Percentiles rank a stretch among this genome's conserved stretches.
These are phyloP conservation scores for Cyphomyrmex costatus DNA, from an alignment of 1,140 invertebrate genomes.

Conservation along the genomic window DNA sequence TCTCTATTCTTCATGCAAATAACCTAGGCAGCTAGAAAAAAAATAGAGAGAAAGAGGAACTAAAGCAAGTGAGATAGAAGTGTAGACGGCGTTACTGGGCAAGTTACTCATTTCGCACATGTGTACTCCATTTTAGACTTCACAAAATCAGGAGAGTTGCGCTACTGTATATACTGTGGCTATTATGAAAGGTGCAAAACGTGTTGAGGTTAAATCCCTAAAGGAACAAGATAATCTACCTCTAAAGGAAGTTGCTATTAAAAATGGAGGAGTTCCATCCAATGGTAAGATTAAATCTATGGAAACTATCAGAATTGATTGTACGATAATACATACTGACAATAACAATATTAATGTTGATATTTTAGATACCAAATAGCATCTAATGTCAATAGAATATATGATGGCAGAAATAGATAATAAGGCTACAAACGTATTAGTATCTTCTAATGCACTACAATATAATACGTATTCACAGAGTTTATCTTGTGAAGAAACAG, in stretches of 20 bases:
- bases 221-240: too few relatives aligned
- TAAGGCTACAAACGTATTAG: too few relatives aligned
- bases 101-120: too few relatives aligned
- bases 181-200: constrained; percentile 77
- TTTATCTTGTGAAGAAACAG: neutral
- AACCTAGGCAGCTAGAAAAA: too few relatives aligned
- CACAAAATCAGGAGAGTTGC: too few relatives aligned
- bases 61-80: too few relatives aligned
- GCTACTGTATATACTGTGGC: too few relatives aligned
- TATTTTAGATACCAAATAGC: neutral
- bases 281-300: neutral
- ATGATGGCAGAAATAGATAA: neutral
- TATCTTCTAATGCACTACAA: neutral
- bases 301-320: neutral
- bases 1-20: too few relatives aligned
- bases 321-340: neutral
- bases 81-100: too few relatives aligned
- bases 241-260: neutral
- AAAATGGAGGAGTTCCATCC: neutral
- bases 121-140: too few relatives aligned
- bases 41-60: too few relatives aligned
- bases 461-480: neutral
- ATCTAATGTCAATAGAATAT: neutral
- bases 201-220: neutral
- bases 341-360: constrained; percentile 30